Percentiles rank a stretch among this genome's conserved stretches.
Conservation (phyloP, 2,113 vertebrate species). For the Trogon surrucura region DNA sequence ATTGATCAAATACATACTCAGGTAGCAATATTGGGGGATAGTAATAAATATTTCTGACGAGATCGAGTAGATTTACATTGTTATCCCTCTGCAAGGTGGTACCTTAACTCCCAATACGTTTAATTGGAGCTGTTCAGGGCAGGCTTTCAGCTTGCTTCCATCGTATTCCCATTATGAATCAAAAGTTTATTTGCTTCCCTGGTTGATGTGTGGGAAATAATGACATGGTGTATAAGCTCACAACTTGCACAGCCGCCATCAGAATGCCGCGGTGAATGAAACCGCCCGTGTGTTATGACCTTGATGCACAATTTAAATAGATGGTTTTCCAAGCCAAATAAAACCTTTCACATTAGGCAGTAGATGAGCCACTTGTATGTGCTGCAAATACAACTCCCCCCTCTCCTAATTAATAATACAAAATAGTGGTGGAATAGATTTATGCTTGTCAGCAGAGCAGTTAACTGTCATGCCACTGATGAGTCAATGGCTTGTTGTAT, state of each 20-base stretch:
- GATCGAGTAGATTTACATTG: neutral
- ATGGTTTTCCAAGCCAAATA: conserved; percentile 47
- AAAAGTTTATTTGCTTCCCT: conserved; percentile 53
- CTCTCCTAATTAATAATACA: conserved; percentile 63
- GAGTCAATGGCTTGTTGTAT: conserved; percentile 72
- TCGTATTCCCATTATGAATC: conserved; percentile 23
- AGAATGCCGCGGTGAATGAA: conserved; percentile 42
- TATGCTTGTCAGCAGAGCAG: conserved; percentile 67
- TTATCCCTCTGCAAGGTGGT: neutral
- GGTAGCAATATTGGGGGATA: neutral
- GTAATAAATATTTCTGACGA: conserved; percentile 20
- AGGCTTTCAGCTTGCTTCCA: conserved; percentile 14
- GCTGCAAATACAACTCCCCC: conserved; percentile 27
- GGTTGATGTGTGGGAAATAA: conserved; percentile 21
- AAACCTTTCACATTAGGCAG: conserved; percentile 62
- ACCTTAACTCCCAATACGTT: conserved; percentile 5
- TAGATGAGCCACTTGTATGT: conserved; percentile 41
- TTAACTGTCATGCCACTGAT: conserved; percentile 59
- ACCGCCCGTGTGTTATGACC: conserved; percentile 55
- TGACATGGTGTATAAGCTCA: neutral
- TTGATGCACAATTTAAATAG: conserved; percentile 54
- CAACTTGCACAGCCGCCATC: conserved; percentile 8
- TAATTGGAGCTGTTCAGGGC: neutral
- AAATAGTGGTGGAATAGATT: conserved; percentile 59
- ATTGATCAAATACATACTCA: conserved; percentile 21